Conservation (phyloP, 2,888 invertebrate genomes). For the Athripsodes cinereus region DNA sequence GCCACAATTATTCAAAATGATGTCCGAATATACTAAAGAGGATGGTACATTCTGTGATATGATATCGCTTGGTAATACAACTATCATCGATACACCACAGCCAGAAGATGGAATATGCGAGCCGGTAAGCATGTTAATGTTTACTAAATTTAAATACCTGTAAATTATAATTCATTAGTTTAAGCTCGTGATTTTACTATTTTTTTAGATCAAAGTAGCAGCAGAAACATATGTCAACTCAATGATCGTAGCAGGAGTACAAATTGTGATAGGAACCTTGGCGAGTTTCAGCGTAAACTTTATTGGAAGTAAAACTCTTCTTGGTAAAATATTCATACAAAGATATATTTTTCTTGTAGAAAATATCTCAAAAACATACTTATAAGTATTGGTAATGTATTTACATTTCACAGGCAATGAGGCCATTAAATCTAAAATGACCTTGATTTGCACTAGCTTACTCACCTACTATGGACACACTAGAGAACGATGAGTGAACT, state of each 20-base stretch:
- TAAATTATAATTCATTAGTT: too few species aligned
- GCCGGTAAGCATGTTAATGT: conserved; percentile 22
- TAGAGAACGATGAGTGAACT: too few species aligned
- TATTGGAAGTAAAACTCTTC: conserved; percentile 41
- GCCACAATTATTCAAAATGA: conserved; percentile 27
- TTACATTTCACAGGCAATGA: too few species aligned
- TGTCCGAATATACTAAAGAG: conserved; percentile 14
- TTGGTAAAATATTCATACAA: conserved; percentile 34
- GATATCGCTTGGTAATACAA: conserved; percentile 21
- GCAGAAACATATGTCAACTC: conserved; percentile 43
- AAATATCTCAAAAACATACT: too few species aligned
- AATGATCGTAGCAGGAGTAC: conserved; percentile 40
- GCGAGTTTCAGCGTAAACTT: conserved; percentile 39
- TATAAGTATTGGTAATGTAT: too few species aligned
- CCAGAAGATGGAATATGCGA: conserved; percentile 17
- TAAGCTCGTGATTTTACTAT: background rate
- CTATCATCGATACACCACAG: conserved; percentile 10
- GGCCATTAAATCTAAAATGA: too few species aligned
- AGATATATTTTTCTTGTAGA: too few species aligned
- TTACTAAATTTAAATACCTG: too few species aligned
- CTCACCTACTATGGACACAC: too few species aligned
- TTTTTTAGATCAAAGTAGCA: conserved; percentile 33
- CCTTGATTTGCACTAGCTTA: too few species aligned
- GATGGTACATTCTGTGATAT: conserved; percentile 21
- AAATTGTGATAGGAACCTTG: conserved; percentile 39